phyloP scores from a whole-genome alignment of 2,797 vertebrate species.

The Glyptemys insculpta region DNA sequence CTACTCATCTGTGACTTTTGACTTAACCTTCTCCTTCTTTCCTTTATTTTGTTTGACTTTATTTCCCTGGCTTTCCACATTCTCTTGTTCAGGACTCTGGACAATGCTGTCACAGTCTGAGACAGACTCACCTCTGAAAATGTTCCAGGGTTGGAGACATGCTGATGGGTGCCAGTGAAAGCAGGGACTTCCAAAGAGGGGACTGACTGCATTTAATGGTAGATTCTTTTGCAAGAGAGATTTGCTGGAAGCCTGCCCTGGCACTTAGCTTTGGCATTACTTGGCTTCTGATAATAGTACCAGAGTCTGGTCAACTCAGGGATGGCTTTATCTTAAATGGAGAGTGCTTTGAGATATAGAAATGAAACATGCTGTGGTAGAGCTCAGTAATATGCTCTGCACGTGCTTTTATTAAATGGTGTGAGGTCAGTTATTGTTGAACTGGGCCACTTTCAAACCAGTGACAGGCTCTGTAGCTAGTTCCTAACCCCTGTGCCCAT shows the following conservation, averaged over 20 bases:
- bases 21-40: background rate
- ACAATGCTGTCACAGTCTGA: background rate
- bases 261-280: background rate
- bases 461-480: slow-evolving; percentile 10
- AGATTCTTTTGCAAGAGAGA: background rate
- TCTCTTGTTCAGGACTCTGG: background rate
- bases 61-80: background rate
- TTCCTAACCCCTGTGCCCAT: background rate
- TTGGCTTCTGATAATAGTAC: background rate
- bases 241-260: background rate
- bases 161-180: background rate
- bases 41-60: background rate
- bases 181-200: background rate
- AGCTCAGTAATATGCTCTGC: background rate
- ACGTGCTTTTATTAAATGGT: background rate
- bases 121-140: background rate
- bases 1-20: slow-evolving; percentile 21
- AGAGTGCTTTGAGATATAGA: background rate
- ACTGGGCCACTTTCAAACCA: background rate
- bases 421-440: background rate
- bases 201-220: background rate
- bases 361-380: background rate
- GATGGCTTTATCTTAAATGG: background rate
- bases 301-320: background rate
- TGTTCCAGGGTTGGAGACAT: background rate